Evolutionary conservation across 2,113 vertebrate species (phyloP).

Genomic region (Asarcornis scutulata): DNA sequence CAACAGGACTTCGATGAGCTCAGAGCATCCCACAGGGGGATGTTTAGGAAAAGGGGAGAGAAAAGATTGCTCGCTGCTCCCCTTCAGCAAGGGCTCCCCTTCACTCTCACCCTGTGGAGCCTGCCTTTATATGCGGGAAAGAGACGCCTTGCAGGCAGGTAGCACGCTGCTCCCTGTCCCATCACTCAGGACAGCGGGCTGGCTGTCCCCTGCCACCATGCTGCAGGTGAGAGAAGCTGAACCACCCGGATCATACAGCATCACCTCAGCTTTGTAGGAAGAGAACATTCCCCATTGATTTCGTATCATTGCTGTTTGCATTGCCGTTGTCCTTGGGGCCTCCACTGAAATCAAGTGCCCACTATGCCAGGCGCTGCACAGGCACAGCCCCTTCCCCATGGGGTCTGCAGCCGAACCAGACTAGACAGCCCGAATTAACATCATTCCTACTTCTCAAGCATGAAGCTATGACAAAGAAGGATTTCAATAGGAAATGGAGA

Average conservation of each 20-base stretch:
- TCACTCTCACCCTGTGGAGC: neutral
- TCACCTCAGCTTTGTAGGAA: rapidly evolving
- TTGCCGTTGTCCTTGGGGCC: neutral
- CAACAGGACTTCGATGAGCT: neutral
- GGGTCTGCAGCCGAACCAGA: neutral
- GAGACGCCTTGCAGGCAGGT: neutral
- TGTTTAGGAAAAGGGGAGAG: no score
- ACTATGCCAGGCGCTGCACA: neutral
- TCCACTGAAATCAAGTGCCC: neutral
- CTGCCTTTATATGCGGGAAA: neutral
- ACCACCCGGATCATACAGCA: neutral
- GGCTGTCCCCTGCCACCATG: neutral
- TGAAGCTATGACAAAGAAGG: neutral
- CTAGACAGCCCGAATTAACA: neutral
- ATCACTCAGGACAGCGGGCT: rapidly evolving
- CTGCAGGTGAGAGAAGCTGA: neutral
- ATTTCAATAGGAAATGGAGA: neutral
- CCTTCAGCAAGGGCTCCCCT: neutral
- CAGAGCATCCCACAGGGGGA: neutral
- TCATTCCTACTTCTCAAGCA: neutral
- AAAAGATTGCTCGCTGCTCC: neutral
- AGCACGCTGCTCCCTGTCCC: rapidly evolving
- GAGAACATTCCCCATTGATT: neutral
- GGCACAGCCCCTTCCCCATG: neutral
- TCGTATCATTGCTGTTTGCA: neutral